These are phyloP conservation scores for Agrochola macilenta DNA, from an alignment of 2,888 invertebrate species.

Conservation along the genomic window DNA sequence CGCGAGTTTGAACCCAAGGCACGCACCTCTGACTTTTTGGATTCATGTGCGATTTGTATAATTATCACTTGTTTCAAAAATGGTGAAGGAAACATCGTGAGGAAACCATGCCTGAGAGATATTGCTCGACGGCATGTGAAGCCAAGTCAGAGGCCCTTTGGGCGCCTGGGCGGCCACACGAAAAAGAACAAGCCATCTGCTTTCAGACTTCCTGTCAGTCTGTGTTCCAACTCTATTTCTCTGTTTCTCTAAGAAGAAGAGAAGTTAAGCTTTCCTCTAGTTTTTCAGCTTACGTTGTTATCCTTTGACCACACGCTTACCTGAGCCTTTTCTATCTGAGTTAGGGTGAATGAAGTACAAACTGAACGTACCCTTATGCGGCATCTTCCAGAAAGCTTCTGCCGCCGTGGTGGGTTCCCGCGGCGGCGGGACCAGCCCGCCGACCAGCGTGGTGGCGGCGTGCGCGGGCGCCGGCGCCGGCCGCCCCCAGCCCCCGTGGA, in stretches of 20 bases:
- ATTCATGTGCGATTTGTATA: too few species aligned
- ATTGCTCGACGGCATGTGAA: too few species aligned
- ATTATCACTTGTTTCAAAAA: too few species aligned
- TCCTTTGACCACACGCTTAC: neutral
- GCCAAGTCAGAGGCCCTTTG: too few species aligned
- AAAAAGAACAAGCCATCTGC: neutral
- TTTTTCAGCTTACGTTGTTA: neutral
- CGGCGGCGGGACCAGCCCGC: constrained; percentile 93
- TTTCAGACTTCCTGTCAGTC: neutral
- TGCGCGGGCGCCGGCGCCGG: constrained; percentile 91
- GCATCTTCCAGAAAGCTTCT: constrained; percentile 96
- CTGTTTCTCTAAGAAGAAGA: neutral
- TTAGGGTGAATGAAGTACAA: constrained; percentile 1
- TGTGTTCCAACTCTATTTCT: neutral
- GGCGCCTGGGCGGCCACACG: too few species aligned
- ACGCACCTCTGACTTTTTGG: too few species aligned
- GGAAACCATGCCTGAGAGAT: too few species aligned
- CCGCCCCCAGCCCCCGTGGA: constrained; percentile 92
- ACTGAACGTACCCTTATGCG: constrained; percentile 93
- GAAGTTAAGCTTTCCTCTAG: too few species aligned
- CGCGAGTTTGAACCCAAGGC: too few species aligned
- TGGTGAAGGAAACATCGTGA: too few species aligned
- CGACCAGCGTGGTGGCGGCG: constrained; percentile 91
- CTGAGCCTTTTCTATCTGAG: neutral
- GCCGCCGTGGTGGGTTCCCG: constrained; percentile 93